Conservation (phyloP, 2,888 invertebrate genomes). For the Hedychridium roseum region DNA sequence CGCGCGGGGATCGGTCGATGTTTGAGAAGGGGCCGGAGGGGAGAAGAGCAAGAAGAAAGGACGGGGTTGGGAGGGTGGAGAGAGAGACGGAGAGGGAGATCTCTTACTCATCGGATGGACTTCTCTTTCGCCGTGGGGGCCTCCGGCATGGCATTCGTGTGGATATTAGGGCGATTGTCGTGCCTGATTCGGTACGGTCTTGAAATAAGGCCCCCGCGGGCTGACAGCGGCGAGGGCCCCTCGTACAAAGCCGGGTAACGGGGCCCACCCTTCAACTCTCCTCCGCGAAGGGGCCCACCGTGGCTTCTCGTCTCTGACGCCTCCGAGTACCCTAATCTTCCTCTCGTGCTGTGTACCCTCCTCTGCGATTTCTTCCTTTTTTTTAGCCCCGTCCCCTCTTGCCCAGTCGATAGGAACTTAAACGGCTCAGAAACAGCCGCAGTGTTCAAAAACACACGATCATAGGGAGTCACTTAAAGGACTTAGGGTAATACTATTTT, state of each 20-base stretch:
- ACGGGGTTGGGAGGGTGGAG: not conserved
- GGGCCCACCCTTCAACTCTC: slow-evolving; percentile 43
- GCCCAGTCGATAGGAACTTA: too few relatives aligned
- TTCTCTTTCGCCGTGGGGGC: slow-evolving; percentile 30
- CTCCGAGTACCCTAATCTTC: slow-evolving; percentile 46
- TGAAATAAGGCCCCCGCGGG: slow-evolving; percentile 54
- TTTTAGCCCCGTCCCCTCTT: slow-evolving; percentile 6
- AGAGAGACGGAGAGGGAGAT: slow-evolving; percentile 27
- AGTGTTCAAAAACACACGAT: too few relatives aligned
- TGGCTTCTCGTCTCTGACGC: slow-evolving; percentile 31
- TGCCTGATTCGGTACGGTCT: slow-evolving; percentile 56
- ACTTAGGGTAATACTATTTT: too few relatives aligned
- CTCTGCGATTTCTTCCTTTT: slow-evolving; percentile 17
- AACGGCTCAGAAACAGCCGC: too few relatives aligned
- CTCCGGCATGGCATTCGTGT: slow-evolving; percentile 46
- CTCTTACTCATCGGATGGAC: slow-evolving; percentile 29
- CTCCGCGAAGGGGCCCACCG: slow-evolving; percentile 27
- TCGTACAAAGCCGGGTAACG: slow-evolving; percentile 50
- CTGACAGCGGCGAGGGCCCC: slow-evolving; percentile 47
- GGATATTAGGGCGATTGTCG: slow-evolving; percentile 58
- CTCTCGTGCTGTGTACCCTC: slow-evolving; percentile 17
- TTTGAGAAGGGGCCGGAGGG: not conserved
- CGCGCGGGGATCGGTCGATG: slow-evolving; percentile 17
- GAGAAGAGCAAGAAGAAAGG: slow-evolving; percentile 2
- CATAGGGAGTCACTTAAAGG: too few relatives aligned